phyloP scores from a whole-genome alignment of 2,113 vertebrate species.

The Reinhardtius hippoglossoides region DNA sequence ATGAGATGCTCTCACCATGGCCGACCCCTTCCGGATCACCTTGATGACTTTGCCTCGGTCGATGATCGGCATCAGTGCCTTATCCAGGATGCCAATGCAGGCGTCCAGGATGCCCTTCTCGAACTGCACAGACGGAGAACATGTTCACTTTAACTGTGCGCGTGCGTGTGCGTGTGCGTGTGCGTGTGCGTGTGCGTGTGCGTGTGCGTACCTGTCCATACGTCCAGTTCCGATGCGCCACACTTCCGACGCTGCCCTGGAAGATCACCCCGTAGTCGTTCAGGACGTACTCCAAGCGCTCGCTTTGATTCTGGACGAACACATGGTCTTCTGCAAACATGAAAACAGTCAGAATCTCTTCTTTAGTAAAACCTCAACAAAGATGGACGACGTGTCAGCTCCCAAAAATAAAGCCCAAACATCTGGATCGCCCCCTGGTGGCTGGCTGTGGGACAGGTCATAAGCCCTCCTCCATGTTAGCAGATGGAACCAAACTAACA shows the following conservation, averaged over 20 bases:
- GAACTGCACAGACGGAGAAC: slow-evolving; percentile 82
- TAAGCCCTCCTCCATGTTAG: too few species aligned
- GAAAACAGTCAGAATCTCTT: background rate
- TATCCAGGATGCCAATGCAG: slow-evolving; percentile 90
- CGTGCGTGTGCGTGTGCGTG: background rate
- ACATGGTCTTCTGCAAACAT: slow-evolving; percentile 84
- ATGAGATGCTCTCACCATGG: slow-evolving; percentile 84
- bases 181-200: background rate
- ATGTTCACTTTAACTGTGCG: background rate
- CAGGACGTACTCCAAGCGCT: slow-evolving; percentile 89
- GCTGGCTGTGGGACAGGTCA: too few species aligned
- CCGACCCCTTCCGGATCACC: slow-evolving; percentile 87
- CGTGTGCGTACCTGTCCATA: slow-evolving; percentile 87
- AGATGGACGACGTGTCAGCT: too few species aligned
- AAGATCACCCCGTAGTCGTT: slow-evolving; percentile 88
- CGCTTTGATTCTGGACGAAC: slow-evolving; percentile 80
- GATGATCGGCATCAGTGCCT: slow-evolving; percentile 84
- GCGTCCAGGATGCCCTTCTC: slow-evolving; percentile 88
- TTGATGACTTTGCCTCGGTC: slow-evolving; percentile 85
- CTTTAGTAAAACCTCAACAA: too few species aligned
- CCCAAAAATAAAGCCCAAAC: too few species aligned
- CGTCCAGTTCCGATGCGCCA: slow-evolving; percentile 85
- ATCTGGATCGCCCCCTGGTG: too few species aligned
- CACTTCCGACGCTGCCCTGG: slow-evolving; percentile 71
- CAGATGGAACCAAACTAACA: too few species aligned